Conservation (phyloP, 2,113 vertebrate genomes). For the Scartelaos histophorus region DNA sequence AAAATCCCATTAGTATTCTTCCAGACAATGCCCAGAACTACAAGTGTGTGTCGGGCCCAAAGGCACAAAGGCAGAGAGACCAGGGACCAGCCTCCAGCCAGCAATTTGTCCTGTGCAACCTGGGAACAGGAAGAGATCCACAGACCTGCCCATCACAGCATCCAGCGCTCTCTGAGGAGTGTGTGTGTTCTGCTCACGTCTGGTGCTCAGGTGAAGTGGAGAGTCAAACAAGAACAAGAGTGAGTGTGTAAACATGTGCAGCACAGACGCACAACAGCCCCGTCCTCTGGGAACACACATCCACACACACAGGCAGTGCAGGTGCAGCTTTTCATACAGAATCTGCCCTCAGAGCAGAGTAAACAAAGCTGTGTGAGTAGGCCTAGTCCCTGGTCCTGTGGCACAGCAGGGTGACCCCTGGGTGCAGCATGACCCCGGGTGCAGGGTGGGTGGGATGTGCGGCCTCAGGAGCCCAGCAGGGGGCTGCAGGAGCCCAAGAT, state of each 20-base stretch:
- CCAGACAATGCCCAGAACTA: neutral
- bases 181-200: neutral
- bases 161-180: neutral
- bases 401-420: neutral
- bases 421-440: constrained; percentile 71
- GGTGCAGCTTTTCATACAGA: neutral
- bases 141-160: neutral
- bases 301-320: neutral
- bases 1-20: neutral
- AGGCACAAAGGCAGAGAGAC: neutral
- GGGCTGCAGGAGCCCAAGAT: constrained; percentile 75
- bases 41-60: neutral
- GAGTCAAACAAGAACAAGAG: neutral
- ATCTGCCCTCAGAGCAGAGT: constrained; percentile 48
- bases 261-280: neutral
- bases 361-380: constrained; percentile 80
- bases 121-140: neutral
- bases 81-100: neutral
- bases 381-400: constrained; percentile 50
- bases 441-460: constrained; percentile 63
- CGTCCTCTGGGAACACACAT: neutral
- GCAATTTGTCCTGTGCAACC: neutral
- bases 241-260: neutral
- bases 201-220: neutral
- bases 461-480: constrained; percentile 44